These are phyloP conservation scores for Mesocricetus auratus DNA, from an alignment of 2,113 vertebrate species.

Conservation along the genomic window DNA sequence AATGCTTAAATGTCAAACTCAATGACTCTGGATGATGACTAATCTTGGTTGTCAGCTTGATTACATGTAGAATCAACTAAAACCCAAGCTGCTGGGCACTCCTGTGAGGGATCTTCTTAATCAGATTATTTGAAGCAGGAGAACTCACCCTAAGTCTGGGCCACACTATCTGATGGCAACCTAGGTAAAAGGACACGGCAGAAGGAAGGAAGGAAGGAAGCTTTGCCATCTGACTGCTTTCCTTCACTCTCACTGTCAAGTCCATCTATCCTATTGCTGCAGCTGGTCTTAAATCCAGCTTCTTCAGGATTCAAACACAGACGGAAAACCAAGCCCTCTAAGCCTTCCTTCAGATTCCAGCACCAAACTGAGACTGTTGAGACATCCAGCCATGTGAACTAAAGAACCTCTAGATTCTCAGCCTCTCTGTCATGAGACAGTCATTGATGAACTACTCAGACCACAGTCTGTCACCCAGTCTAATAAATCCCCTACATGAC, in stretches of 20 bases:
- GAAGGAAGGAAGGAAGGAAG: neutral
- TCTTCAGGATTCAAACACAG: neutral
- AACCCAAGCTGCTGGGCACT: neutral
- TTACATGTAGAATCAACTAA: neutral
- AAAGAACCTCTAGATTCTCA: neutral
- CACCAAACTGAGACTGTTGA: neutral
- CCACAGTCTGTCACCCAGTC: neutral
- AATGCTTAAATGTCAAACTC: neutral
- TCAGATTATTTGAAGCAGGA: neutral
- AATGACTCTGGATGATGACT: neutral
- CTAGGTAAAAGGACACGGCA: neutral
- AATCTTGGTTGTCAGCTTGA: neutral
- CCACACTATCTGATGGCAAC: neutral
- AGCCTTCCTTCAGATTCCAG: neutral
- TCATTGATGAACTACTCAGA: neutral
- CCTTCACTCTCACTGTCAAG: neutral
- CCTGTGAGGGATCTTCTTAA: neutral
- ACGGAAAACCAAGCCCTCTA: neutral
- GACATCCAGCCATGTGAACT: neutral
- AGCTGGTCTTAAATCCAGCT: neutral
- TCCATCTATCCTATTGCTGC: neutral
- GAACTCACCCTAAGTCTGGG: neutral
- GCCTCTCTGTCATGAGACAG: neutral
- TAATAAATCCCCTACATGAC: neutral
- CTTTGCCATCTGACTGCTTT: neutral